Conservation (phyloP, 2,888 invertebrate species). For the Diaprepes abbreviatus region DNA sequence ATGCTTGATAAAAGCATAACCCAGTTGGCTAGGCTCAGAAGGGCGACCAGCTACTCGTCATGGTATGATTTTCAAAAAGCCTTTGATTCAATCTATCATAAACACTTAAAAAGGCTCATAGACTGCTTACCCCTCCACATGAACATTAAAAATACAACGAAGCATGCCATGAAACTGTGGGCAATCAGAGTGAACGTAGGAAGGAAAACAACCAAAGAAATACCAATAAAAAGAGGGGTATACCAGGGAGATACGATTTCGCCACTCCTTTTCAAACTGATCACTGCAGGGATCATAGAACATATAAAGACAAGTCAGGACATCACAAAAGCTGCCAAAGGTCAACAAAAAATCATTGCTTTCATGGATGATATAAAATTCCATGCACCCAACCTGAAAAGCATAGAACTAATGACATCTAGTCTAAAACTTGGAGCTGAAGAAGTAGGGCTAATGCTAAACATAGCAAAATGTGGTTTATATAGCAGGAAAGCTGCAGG, state of each 20-base stretch:
- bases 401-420: no score
- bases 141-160: slow-evolving; percentile 9
- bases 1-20: slow-evolving; percentile 51
- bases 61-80: slow-evolving; percentile 50
- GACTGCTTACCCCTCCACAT: slow-evolving; percentile 37
- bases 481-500: no score
- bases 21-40: slow-evolving; percentile 36
- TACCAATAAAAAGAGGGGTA: slow-evolving; percentile 17
- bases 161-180: slow-evolving; percentile 22
- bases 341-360: slow-evolving; percentile 29
- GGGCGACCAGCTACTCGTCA: slow-evolving; percentile 44
- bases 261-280: slow-evolving; percentile 46
- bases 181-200: neutral
- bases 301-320: slow-evolving; percentile 24
- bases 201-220: neutral
- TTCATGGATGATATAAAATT: slow-evolving; percentile 50
- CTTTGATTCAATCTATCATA: slow-evolving; percentile 39
- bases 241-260: slow-evolving; percentile 47
- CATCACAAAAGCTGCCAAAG: neutral
- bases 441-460: no score
- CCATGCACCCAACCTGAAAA: slow-evolving; percentile 13
- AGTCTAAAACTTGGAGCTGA: no score
- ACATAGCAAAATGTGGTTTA: no score
- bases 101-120: slow-evolving; percentile 41
- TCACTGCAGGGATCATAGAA: slow-evolving; percentile 42